Conservation (phyloP, 1,140 invertebrate species). For the Reticulitermes speratus region DNA sequence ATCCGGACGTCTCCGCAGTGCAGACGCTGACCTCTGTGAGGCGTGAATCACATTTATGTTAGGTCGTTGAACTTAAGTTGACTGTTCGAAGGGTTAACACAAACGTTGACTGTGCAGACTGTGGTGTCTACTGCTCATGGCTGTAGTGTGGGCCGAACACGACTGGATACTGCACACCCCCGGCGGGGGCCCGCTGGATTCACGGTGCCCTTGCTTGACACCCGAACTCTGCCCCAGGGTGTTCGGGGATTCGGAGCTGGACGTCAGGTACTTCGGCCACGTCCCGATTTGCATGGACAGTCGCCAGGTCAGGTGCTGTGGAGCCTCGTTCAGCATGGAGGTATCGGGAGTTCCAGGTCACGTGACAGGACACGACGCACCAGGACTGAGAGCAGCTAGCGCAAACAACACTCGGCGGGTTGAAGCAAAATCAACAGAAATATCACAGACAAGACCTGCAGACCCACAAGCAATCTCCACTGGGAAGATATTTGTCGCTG, state of each 20-base stretch:
- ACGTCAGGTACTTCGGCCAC: conserved; percentile 21
- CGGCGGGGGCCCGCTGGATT: conserved; percentile 26
- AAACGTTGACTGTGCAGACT: background rate
- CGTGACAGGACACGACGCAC: too few species aligned
- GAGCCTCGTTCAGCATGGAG: background rate
- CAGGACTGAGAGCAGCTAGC: too few species aligned
- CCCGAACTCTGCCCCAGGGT: conserved; percentile 16
- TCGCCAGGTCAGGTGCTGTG: conserved; percentile 23
- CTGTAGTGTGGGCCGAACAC: background rate
- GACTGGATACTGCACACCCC: conserved; percentile 31
- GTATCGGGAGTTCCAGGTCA: background rate
- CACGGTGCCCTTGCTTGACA: conserved; percentile 27
- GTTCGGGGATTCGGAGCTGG: background rate
- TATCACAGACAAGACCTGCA: background rate
- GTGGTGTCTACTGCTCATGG: background rate
- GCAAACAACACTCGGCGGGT: too few species aligned
- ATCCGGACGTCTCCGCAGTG: too few species aligned
- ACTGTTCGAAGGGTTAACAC: too few species aligned
- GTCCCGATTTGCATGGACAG: conserved; percentile 24
- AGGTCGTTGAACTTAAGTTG: too few species aligned
- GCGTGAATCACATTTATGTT: too few species aligned
- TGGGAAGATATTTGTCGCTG: too few species aligned
- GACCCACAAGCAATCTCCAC: too few species aligned
- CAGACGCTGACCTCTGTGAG: too few species aligned
- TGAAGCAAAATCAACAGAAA: background rate